Percentiles rank a stretch among this genome's conserved stretches.
Evolutionary conservation across 1,140 invertebrate genomes (phyloP).

Genomic region (Papilio aristodemus): DNA sequence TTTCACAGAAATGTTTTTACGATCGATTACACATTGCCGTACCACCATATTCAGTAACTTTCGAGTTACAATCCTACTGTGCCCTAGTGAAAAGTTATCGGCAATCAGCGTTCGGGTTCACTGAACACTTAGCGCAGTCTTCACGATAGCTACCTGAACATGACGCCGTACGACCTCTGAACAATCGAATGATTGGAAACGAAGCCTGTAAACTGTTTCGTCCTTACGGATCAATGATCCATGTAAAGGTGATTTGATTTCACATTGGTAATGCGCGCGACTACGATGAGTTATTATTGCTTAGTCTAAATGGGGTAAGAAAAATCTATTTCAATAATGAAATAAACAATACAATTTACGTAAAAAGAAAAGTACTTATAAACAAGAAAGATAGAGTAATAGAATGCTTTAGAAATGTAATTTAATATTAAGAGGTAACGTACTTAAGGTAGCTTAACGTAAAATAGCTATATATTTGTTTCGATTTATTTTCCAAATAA

Average conservation of each 20-base stretch:
- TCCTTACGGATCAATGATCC: neutral
- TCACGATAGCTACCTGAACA: neutral
- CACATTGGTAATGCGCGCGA: neutral
- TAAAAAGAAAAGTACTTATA: too few species aligned
- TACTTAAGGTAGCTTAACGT: too few species aligned
- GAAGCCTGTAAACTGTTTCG: constrained; percentile 4
- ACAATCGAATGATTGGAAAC: neutral
- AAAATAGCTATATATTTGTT: too few species aligned
- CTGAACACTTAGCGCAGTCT: neutral
- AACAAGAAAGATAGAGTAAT: too few species aligned
- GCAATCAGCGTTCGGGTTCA: neutral
- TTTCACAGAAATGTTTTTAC: too few species aligned
- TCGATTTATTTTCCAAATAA: too few species aligned
- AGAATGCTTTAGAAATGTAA: too few species aligned
- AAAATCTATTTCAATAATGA: too few species aligned
- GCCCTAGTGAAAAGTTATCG: neutral
- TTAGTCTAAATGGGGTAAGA: too few species aligned
- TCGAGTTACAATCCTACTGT: neutral
- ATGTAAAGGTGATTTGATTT: neutral
- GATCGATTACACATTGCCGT: neutral
- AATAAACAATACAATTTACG: too few species aligned
- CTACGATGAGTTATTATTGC: neutral
- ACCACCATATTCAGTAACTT: neutral
- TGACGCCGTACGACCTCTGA: neutral
- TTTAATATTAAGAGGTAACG: too few species aligned